phyloP scores from a whole-genome alignment of 2,888 invertebrate species.

The Palloptera scutellata region DNA sequence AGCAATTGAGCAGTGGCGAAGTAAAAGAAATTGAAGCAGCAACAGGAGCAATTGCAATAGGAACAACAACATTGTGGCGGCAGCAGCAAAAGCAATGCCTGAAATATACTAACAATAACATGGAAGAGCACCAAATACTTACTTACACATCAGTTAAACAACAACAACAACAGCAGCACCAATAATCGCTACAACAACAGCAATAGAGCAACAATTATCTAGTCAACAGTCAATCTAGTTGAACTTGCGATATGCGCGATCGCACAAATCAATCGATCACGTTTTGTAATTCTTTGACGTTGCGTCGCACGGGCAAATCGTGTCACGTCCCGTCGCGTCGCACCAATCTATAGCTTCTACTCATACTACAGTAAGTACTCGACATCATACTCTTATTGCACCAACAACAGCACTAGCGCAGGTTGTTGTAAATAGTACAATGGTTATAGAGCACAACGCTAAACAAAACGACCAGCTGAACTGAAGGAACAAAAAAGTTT shows the following conservation, averaged over 20 bases:
- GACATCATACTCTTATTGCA: constrained; percentile 5
- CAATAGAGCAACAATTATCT: constrained; percentile 59
- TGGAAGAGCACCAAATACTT: too few relatives aligned
- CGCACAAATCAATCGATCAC: constrained; percentile 62
- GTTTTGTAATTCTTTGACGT: constrained; percentile 49
- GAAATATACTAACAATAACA: too few relatives aligned
- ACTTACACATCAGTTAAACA: too few relatives aligned
- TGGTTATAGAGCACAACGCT: too few relatives aligned
- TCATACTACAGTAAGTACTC: constrained; percentile 4
- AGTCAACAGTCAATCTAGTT: constrained; percentile 60
- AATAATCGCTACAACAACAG: neutral
- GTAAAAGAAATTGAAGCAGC: constrained; percentile 27
- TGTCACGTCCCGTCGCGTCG: constrained; percentile 19
- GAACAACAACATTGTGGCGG: constrained; percentile 26
- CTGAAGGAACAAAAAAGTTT: constrained; percentile 42
- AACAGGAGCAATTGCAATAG: constrained; percentile 35
- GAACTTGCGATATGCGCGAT: constrained; percentile 56
- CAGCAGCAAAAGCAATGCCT: too few relatives aligned
- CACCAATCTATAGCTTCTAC: constrained; percentile 9
- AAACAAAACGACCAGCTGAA: too few relatives aligned
- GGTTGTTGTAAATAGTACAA: neutral
- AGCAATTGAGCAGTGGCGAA: constrained; percentile 39
- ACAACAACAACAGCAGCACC: too few relatives aligned
- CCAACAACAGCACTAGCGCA: constrained; percentile 19
- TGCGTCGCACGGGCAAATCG: constrained; percentile 31